These are phyloP conservation scores for Agriotes lineatus DNA, from an alignment of 2,888 invertebrate genomes.

Conservation along the genomic window DNA sequence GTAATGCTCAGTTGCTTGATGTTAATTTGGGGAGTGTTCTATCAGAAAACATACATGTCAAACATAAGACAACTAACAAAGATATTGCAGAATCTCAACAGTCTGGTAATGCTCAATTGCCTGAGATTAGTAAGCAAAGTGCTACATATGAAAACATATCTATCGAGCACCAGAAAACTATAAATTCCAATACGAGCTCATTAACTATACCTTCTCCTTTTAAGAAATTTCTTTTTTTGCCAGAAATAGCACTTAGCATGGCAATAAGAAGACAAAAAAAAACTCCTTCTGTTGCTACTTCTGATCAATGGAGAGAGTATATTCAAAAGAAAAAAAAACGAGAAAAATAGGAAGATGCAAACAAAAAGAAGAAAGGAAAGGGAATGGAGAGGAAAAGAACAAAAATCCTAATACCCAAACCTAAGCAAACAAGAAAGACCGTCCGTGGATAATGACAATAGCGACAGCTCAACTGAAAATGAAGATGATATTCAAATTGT, in stretches of 20 bases:
- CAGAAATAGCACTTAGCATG: neutral
- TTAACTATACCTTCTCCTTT: neutral
- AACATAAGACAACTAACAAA: too few relatives aligned
- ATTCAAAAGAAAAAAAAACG: neutral
- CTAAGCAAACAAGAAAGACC: neutral
- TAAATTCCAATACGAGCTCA: too few relatives aligned
- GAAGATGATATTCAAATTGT: neutral
- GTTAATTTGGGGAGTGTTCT: too few relatives aligned
- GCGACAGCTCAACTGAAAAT: too few relatives aligned
- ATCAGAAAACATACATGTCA: too few relatives aligned
- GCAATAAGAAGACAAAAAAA: neutral
- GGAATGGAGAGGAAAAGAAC: neutral
- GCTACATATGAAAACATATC: too few relatives aligned
- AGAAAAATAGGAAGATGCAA: neutral
- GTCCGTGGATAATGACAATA: too few relatives aligned
- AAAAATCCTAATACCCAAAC: neutral
- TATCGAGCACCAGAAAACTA: too few relatives aligned
- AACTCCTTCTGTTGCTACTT: neutral
- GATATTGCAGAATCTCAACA: too few relatives aligned
- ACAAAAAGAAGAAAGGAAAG: neutral
- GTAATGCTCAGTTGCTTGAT: too few relatives aligned
- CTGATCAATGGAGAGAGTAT: neutral
- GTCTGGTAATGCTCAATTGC: too few relatives aligned
- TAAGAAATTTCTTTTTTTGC: neutral
- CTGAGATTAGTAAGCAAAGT: too few relatives aligned